Evolutionary conservation across 2,797 vertebrate genomes (phyloP).

Genomic region (Acropternis orthonyx): DNA sequence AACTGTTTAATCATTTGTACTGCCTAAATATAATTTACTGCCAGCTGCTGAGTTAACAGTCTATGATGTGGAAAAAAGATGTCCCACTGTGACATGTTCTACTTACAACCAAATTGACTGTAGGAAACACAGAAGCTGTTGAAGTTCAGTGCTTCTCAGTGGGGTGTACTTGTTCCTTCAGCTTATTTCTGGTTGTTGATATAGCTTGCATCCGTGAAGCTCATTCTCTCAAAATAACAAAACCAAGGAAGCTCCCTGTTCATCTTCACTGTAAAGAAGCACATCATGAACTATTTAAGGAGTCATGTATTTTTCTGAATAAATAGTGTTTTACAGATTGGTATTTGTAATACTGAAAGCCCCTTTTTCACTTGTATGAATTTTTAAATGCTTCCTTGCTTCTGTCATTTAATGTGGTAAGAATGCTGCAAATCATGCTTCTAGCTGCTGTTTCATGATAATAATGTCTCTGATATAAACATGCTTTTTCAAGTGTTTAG

Average conservation of each 20-base stretch:
- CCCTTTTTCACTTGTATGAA: not conserved
- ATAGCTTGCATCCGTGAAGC: not conserved
- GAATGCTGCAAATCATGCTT: not conserved
- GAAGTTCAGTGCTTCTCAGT: constrained; percentile 51
- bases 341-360: not conserved
- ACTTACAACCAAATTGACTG: constrained; percentile 62
- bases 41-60: constrained; percentile 57
- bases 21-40: constrained; percentile 49
- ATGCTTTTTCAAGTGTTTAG: not conserved
- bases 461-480: not conserved
- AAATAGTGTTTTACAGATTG: not conserved
- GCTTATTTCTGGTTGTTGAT: constrained; percentile 49
- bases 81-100: constrained; percentile 60
- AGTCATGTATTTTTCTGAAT: not conserved
- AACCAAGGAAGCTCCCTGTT: not conserved
- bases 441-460: not conserved
- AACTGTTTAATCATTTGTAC: constrained; percentile 48
- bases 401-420: not conserved
- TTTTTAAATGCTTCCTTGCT: constrained; percentile 5
- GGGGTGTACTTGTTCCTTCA: constrained; percentile 16
- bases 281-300: not conserved
- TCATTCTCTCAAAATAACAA: not conserved
- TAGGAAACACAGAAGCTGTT: constrained; percentile 59
- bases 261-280: not conserved
- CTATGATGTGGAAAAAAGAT: constrained; percentile 54